These are phyloP conservation scores for Lithodes maja DNA, from an alignment of 2,888 invertebrate species.

Conservation along the genomic window DNA sequence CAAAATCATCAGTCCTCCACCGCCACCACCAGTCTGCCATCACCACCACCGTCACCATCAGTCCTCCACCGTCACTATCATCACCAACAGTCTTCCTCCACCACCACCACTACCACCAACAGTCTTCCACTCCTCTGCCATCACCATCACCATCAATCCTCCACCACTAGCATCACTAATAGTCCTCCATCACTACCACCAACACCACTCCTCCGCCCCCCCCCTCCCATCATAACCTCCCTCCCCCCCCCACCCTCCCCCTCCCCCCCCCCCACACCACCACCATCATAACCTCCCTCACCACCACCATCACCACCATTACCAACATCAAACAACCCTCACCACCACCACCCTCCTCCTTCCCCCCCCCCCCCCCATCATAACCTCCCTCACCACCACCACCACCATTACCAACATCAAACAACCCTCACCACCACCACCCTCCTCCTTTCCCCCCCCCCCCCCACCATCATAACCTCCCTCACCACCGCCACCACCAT, in stretches of 20 bases:
- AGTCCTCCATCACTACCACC: not conserved
- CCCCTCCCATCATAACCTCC: not conserved
- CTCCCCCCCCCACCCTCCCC: not conserved
- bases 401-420: conserved; percentile 1
- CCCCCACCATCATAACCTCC: not conserved
- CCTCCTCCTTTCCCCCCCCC: not conserved
- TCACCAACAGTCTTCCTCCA: not conserved
- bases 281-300: not conserved
- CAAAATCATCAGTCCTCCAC: not conserved
- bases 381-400: not conserved
- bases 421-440: conserved; percentile 12
- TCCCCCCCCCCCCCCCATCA: not conserved
- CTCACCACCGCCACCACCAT: not conserved
- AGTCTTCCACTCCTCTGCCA: not conserved
- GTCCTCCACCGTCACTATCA: not conserved
- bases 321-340: not conserved
- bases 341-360: not conserved
- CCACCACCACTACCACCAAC: too few species aligned
- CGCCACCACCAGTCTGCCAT: not conserved
- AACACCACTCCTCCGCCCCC: not conserved
- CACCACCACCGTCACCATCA: not conserved
- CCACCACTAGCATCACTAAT: conserved; percentile 6
- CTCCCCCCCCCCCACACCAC: not conserved
- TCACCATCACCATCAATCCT: not conserved
- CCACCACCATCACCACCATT: not conserved